Base-by-base conservation (phyloP, 2,797 vertebrate genomes). In the Remorina albescens region DNA sequence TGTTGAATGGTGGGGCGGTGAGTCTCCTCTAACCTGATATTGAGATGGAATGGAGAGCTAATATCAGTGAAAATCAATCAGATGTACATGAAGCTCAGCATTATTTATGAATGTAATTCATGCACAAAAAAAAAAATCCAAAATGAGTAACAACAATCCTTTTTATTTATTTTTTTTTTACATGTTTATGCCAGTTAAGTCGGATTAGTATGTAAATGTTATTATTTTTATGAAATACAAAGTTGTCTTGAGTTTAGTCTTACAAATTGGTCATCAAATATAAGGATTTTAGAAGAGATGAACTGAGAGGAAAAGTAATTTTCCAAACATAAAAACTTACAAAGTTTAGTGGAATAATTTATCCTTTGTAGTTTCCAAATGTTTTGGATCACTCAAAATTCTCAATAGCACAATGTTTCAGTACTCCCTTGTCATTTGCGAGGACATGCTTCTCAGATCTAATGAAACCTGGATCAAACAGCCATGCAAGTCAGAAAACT, bases 1-100 rank as follows among this genome's bases (percentile, higher is more conserved):
- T 61, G 74, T 69, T 71, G 66, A 81, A 76, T 57, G 80, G 72
- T 75, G 67, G 56, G 26, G 16, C 72, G 57, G 54, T 8, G 1
- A 30, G 63, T 88, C 64, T 76, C 72, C 73, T 88, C 55, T 56
- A 69, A 71, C 25, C 25, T 51, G 47, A 69, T 56, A 75, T 76
- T 62, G 80, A 81, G 68, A 58, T 72, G 50, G 50, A 85, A 67
- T 74, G 18, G 54, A 37, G n/a, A 65, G 44, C 37, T 39, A 11
- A 16, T 46, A 47, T 65, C 0, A 44, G 11, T 44, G 28, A 65
- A 42, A 61, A 16, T 1, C 12, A 26, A 19, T 42, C 1, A 0
- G 19, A 47, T 16, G 6, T 44, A 21, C 5, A 12, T 25, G 8
- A 23, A 11, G 55, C 23, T 28, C 12, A 32, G n/a, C 49, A 15